phyloP scores from a whole-genome alignment of 2,113 vertebrate genomes.

The Delphinapterus leucas region DNA sequence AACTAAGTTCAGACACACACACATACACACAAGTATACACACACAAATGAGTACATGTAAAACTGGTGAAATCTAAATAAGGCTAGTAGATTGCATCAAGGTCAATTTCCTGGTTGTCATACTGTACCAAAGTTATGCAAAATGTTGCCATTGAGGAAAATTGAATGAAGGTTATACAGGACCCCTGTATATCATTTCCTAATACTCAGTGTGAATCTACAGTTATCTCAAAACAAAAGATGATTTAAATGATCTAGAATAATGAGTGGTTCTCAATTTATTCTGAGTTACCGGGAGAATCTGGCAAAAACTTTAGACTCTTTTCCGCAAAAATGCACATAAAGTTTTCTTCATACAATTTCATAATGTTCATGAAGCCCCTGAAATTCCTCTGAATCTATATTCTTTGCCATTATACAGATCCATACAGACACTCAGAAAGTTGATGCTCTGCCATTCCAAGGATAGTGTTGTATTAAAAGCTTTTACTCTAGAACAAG shows the following conservation, averaged over 20 bases:
- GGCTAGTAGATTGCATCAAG: background rate
- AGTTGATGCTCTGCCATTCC: background rate
- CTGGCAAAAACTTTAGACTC: background rate
- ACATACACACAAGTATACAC: background rate
- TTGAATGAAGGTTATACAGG: background rate
- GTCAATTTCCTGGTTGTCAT: background rate
- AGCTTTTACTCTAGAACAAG: background rate
- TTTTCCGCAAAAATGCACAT: background rate
- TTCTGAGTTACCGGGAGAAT: background rate
- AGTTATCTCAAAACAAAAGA: background rate
- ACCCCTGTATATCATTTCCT: background rate
- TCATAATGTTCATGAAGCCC: background rate
- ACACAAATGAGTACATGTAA: background rate
- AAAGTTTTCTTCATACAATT: background rate
- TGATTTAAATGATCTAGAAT: background rate
- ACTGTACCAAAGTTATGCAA: background rate
- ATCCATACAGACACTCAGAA: background rate
- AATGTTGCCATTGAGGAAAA: background rate
- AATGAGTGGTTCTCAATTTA: background rate
- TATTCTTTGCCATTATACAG: background rate
- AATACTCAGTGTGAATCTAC: background rate
- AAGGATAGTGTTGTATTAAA: background rate
- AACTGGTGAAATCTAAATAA: background rate
- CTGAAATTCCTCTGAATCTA: background rate
- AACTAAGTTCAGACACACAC: background rate